Conservation (phyloP, 2,797 vertebrate genomes). For the Sebastes diploproa region DNA sequence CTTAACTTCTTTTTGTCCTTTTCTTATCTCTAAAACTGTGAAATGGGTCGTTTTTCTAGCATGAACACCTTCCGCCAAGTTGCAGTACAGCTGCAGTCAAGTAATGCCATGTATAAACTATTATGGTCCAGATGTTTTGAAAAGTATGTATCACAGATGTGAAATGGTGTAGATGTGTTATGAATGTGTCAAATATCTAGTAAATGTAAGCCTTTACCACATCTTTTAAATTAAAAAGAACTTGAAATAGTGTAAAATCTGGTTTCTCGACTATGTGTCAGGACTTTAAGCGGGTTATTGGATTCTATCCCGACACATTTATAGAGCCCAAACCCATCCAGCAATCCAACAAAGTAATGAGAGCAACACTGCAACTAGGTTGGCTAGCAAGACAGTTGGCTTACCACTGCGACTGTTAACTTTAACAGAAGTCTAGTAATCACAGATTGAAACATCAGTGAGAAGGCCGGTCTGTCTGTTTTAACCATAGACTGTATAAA, state of each 20-base stretch:
- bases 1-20: neutral
- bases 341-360: conserved; percentile 13
- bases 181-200: conserved; percentile 68
- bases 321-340: conserved; percentile 15
- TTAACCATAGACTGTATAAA: neutral
- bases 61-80: neutral
- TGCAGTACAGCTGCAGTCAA: conserved; percentile 43
- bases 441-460: neutral
- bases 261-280: conserved; percentile 52
- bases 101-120: neutral
- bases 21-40: conserved; percentile 11
- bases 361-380: neutral
- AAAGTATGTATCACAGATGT: conserved; percentile 59
- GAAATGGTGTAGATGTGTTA: conserved; percentile 54
- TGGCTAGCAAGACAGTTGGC: neutral
- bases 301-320: conserved; percentile 34
- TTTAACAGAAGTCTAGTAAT: neutral
- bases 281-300: conserved; percentile 38
- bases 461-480: neutral
- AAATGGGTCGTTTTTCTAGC: neutral
- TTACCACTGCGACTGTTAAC: neutral
- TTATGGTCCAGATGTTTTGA: conserved; percentile 60
- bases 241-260: conserved; percentile 55
- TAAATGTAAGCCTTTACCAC: conserved; percentile 60
- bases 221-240: conserved; percentile 55